A percentile compares a stretch with the other conserved stretches of the same genome.
Evolutionary conservation across 2,888 invertebrate species (phyloP).

Genomic region (Pyrrhia umbra): DNA sequence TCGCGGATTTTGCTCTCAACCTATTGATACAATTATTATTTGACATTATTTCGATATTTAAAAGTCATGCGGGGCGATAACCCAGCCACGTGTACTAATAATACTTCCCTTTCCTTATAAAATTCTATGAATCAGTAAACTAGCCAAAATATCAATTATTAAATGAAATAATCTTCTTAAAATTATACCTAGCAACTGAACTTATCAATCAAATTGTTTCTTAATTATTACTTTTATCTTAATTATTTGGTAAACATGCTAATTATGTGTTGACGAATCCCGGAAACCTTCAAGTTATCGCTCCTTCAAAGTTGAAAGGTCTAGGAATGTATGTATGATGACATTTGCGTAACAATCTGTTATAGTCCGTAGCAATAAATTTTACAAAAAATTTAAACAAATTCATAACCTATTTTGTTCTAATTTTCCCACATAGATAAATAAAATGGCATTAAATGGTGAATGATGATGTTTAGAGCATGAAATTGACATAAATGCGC

Average conservation of each 20-base stretch:
- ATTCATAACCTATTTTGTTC: too few relatives aligned
- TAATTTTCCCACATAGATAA: too few relatives aligned
- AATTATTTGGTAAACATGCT: constrained; percentile 39
- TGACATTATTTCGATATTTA: constrained; percentile 3
- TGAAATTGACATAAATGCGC: too few relatives aligned
- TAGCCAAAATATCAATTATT: neutral
- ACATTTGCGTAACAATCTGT: constrained; percentile 2
- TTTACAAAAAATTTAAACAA: too few relatives aligned
- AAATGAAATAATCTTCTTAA: constrained; percentile 9
- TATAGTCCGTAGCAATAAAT: neutral
- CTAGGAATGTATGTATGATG: constrained; percentile 36
- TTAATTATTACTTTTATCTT: constrained; percentile 25
- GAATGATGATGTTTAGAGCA: too few relatives aligned
- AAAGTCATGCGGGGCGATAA: constrained; percentile 21
- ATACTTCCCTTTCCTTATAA: constrained; percentile 8
- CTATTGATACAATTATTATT: constrained; percentile 1
- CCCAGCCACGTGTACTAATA: constrained; percentile 7
- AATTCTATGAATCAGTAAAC: constrained; percentile 10
- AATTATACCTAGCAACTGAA: constrained; percentile 5
- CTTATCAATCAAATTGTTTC: constrained; percentile 18
- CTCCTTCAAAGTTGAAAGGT: constrained; percentile 29
- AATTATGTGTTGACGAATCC: constrained; percentile 38
- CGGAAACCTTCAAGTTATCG: constrained; percentile 46
- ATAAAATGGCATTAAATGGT: too few relatives aligned
- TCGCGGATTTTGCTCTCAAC: neutral